These are phyloP conservation scores for Caranx ignobilis DNA, from an alignment of 2,113 vertebrate species.

Conservation along the genomic window DNA sequence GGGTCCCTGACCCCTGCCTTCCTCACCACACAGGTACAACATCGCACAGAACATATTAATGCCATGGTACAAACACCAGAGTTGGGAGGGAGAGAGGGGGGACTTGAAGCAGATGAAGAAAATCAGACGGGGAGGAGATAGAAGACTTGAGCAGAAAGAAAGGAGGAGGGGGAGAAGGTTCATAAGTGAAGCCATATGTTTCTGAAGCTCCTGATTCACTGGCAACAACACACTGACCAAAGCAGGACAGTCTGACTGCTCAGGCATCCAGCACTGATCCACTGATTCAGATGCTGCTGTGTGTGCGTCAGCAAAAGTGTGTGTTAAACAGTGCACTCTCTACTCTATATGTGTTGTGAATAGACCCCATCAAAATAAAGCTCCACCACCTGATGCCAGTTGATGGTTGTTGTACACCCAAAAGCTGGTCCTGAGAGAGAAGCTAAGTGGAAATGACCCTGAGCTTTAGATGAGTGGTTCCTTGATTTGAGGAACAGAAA, in stretches of 20 bases:
- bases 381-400: too few species aligned
- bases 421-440: too few species aligned
- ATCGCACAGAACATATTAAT: neutral
- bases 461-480: too few species aligned
- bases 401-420: too few species aligned
- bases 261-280: constrained; percentile 42
- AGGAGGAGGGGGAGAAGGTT: constrained; percentile 63
- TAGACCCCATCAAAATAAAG: neutral
- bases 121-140: constrained; percentile 64
- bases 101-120: constrained; percentile 1
- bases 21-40: constrained; percentile 91
- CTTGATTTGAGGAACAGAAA: too few species aligned
- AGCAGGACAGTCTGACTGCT: constrained; percentile 57
- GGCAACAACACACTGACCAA: constrained; percentile 63
- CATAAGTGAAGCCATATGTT: constrained; percentile 86
- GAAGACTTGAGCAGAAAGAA: constrained; percentile 71
- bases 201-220: constrained; percentile 69
- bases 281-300: constrained; percentile 36
- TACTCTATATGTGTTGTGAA: constrained; percentile 3
- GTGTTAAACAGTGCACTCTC: neutral
- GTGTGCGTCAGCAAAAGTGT: constrained; percentile 9
- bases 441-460: too few species aligned
- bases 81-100: neutral
- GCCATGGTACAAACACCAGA: neutral
- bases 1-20: constrained; percentile 94